phyloP scores from a whole-genome alignment of 2,888 invertebrate species.

The Priocnemis perturbator region DNA sequence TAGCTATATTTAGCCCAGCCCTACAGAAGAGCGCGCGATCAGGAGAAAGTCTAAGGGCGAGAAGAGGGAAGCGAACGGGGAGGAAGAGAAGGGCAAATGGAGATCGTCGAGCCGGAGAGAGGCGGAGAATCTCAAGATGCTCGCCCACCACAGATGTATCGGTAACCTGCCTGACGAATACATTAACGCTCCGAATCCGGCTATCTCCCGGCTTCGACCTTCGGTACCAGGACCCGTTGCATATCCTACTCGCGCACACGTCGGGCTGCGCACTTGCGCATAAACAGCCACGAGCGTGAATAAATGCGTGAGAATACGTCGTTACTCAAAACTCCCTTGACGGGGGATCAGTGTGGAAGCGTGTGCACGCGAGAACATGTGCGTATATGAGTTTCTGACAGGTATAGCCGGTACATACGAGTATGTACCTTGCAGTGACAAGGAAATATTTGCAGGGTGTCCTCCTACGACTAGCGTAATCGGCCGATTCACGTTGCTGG shows the following conservation, averaged over 20 bases:
- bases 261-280: slow-evolving; percentile 39
- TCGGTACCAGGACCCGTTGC: not conserved
- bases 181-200: slow-evolving; percentile 50
- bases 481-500: too few species aligned
- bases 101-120: slow-evolving; percentile 16
- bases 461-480: too few species aligned
- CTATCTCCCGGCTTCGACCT: slow-evolving; percentile 35
- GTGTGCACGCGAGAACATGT: not conserved
- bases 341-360: not conserved
- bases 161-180: slow-evolving; percentile 52
- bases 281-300: slow-evolving; percentile 24
- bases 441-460: slow-evolving; percentile 27
- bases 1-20: slow-evolving; percentile 69
- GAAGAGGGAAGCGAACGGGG: slow-evolving; percentile 24
- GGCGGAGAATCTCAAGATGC: slow-evolving; percentile 17
- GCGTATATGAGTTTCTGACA: slow-evolving; percentile 24
- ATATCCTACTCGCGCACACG: slow-evolving; percentile 2
- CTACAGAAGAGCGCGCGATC: slow-evolving; percentile 50
- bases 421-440: slow-evolving; percentile 41
- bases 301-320: slow-evolving; percentile 42
- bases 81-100: slow-evolving; percentile 23
- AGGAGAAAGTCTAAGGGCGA: slow-evolving; percentile 47
- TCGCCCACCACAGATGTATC: slow-evolving; percentile 39
- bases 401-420: slow-evolving; percentile 35
- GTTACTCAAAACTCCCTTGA: slow-evolving; percentile 18